Base-by-base conservation (phyloP, 1,140 invertebrate species). In the Caerostris darwini region DNA sequence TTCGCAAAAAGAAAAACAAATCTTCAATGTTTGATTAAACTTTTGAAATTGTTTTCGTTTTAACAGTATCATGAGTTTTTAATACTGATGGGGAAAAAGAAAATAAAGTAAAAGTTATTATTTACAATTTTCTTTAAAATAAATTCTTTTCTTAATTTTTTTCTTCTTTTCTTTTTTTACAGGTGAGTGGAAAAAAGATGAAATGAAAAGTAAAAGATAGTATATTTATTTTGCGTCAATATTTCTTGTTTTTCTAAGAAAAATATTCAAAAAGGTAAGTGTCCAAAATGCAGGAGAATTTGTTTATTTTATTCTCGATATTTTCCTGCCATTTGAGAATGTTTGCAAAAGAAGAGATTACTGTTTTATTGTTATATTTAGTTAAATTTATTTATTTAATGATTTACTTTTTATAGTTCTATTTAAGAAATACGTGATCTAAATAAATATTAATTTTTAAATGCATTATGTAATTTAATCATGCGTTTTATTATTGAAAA, bases 71-170 rank as follows among this genome's bases (percentile, higher is more conserved):
- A 50, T 34, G 71, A 77, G 56, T 83, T 83, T 64, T 87, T 87
- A 87, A 64, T 87, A 7, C 58, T 64, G 34, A 64, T 50, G 34
- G 14, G 34, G 53, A 64, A 56, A 56, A 58, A 6, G 57, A 87
- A 12, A 34, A 53, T 50, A 53, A 50, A 4, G 61, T 17, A 67
- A 67, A 50, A 71, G 6, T 53, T 34, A 50, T 87, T 87, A 58
- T 87, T 59, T 87, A 87, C 85, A 5, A 50, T 87, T 87, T 64
- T 34, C 57, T 64, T 87, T 87, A 64, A 64, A 87, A 50, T 8
- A 34, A 10, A 10, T 61, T 87, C 19, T 67, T 64, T 7, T 59
- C 59, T 8, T 64, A 64, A 50, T 87, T 61, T 34, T 90, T 71
- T 77, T 14, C 7, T 53, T 57, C 34, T 77, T 77, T 90, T 90